Base-by-base conservation (phyloP, 2,113 vertebrate species). In the Pluvianellus socialis region DNA sequence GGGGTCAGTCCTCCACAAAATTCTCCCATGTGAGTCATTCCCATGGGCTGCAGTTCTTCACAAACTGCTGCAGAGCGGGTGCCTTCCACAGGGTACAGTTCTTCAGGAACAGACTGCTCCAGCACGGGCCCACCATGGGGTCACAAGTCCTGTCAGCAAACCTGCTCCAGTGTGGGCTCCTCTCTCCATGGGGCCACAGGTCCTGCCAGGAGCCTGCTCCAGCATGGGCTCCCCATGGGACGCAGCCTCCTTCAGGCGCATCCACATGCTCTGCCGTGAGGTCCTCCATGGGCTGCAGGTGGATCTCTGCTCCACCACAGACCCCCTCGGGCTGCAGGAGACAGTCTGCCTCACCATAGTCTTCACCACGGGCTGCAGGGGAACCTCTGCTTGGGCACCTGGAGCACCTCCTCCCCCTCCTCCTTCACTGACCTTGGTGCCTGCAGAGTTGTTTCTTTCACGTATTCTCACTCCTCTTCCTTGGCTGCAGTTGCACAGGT, bases 121-220 rank as follows among this genome's bases (percentile, higher is more conserved):
- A 38, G 23, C 4, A 2, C 10, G 15, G 59, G 35, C 38, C n/a
- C 59, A 15, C 35, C 23, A 26, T 10, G 23, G 59, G 59, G n/a
- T 35, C 59, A 62, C 23, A 38, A 38, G 24, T 62, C 17, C 59
- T 38, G 24, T 35, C 35, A 38, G 35, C 35, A 26, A 38, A 62
- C 35, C 35, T 62, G 59, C 59, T 62, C 7, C 35, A 38, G 35
- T 24, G 10, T 17, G 24, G 35, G 23, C 33, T 23, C 56, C 33
- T n/a, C 33, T 59, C 13, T 11, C 70, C 28, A 23, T 0, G 0
- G 30, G 40, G 22, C 12, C 38, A 14, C 11, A 14, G 30, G 4
- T 68, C 66, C 44, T 47, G 32, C 30, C 44, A 68, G 66, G 10
- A 68, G 23, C 23, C 38, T 56, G 35, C 22, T 56, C 21, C 8